Base-by-base conservation (phyloP, 2,113 vertebrate genomes). In the Pelvicachromis taeniatus region DNA sequence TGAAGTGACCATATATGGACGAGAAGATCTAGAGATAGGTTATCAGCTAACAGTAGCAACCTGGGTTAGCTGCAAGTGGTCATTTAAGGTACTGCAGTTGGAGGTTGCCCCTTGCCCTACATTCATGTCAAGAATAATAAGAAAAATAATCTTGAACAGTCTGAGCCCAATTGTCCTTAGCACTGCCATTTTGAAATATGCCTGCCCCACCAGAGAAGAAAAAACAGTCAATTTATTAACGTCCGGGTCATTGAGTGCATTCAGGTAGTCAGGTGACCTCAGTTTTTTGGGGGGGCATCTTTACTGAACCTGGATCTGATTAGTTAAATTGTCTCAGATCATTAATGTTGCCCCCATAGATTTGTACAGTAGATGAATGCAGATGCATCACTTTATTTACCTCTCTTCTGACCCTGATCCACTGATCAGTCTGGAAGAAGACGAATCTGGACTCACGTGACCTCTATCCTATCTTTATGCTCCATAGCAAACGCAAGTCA, bases 251-350 rank as follows among this genome's bases (percentile, higher is more conserved):
- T 68, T 68, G 2, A 10, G 21, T 70, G 38, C 45, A 45, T 0
- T 45, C 38, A 26, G 38, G 21, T 70, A 45, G 21, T 68, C 38
- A 70, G 63, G 13, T 70, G 63, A 45, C 38, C 0, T 70, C 38
- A 45, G 31, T 9, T 70, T 70, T 70, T 26, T 0, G 0, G 38
- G 0, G 7, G 38, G 1, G 9, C 13, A 70, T 26, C 38, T 26
- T 70, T 6, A 70, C 65, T 73, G 40, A 73, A 11, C 65, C 40
- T 73, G 40, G 23, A 19, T 48, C 9, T 2, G 9, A 2, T 48
- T 23, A 48, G 21, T 5, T 73, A 11, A 73, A 70, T 21, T 16
- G 42, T 23, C 40, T 26, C 9, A 14, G 14, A 17, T 29, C 5
- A 73, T 73, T 38, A 63, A 33, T 63, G 31, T 38, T 73, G 23